These are phyloP conservation scores for Leucophenga maculata DNA, from an alignment of 2,888 invertebrate species.

Conservation along the genomic window DNA sequence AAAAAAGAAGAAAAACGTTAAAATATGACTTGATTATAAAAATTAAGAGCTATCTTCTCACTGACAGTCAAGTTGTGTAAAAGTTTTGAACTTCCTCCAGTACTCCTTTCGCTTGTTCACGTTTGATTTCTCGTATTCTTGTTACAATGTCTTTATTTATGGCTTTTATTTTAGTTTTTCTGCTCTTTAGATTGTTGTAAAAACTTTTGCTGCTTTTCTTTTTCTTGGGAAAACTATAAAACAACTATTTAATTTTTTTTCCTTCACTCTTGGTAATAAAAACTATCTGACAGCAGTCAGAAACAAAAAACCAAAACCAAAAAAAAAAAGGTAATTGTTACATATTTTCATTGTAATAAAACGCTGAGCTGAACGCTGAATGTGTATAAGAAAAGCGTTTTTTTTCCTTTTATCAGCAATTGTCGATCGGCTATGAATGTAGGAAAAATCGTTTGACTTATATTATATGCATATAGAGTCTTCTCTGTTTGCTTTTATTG, in stretches of 20 bases:
- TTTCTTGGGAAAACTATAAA: constrained; percentile 26
- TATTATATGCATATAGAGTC: background rate
- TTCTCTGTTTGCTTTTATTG: constrained; percentile 1
- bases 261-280: background rate
- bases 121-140: constrained; percentile 13
- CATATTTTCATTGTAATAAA: constrained; percentile 22
- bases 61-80: constrained; percentile 8
- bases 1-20: constrained; percentile 11
- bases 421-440: constrained; percentile 15
- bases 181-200: background rate
- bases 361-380: constrained; percentile 1
- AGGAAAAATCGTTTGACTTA: background rate
- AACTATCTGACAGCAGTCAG: background rate
- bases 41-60: constrained; percentile 24
- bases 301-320: too few relatives aligned
- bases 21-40: constrained; percentile 28
- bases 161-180: constrained; percentile 18
- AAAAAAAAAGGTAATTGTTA: constrained; percentile 20
- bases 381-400: background rate
- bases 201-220: background rate
- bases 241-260: constrained; percentile 4
- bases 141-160: constrained; percentile 25
- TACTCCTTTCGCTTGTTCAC: background rate
- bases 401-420: constrained; percentile 19
- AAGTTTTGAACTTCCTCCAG: background rate